Evolutionary conservation across 2,113 vertebrate species (phyloP), one percentile per base, ranked within the genome.

Genomic region (Capreolus pygargus): DNA sequence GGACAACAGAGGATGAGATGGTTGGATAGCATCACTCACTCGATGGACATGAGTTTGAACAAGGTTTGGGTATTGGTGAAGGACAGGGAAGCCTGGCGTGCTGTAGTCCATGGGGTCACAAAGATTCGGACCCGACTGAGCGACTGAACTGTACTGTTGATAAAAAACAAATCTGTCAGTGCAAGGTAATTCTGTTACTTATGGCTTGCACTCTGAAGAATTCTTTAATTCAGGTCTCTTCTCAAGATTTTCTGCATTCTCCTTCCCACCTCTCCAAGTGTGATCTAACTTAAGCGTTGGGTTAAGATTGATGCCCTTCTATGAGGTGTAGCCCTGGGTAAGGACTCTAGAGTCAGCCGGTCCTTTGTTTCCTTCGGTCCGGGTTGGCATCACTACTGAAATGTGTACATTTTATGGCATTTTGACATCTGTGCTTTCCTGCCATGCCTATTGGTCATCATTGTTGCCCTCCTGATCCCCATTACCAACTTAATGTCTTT

Each of bases 61-160:
- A 30, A 30, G 13, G 13, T 61, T 6, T 30, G 30, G 30, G 28
- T 14, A 13, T 33, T 61, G 30, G 14, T 64, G 33, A 67, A 9
- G 61, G 15, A 64, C 7, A 64, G 30, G 1, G 7, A 64, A 4
- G 33, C 33, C 61, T n/a, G 33, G 61, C 1, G 0, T 67, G 61
- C 16, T n/a, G 33, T 14, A 61, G 28, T 15, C 60, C 33, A 64
- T 19, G 61, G 7, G 61, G 1, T n/a, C 1, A 0, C 7, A 64
- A 64, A 64, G 16, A 64, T 15, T 64, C 3, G 0, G 30, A 64
- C 15, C 14, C 0, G 0, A n/a, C 30, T 33, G 61, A 64, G 61
- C 7, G 13, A 64, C 30, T 64, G 28, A 33, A 64, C 39, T 8
- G 5, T 55, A 2, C 9, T 74, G 45, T 28, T 7, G 47, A 85